Percentiles rank a stretch among this genome's conserved stretches.
Evolutionary conservation across 2,888 invertebrate species (phyloP).

Genomic region (Cephus spinipes): DNA sequence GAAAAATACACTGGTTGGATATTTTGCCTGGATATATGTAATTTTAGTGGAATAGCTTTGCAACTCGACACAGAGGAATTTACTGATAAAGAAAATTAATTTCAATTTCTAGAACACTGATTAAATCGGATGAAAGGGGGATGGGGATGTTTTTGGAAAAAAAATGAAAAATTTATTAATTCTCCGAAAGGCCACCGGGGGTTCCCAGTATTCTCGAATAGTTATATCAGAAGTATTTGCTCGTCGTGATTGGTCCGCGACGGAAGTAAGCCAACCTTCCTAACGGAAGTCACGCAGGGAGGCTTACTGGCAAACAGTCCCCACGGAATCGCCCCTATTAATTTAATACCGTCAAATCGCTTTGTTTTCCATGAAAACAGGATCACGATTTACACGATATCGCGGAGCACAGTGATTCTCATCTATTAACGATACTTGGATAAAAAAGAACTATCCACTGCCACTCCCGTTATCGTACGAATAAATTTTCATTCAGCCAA

Average conservation of each 20-base stretch:
- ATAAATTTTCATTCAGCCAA: not conserved
- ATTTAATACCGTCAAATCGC: conserved; percentile 48
- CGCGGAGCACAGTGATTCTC: not conserved
- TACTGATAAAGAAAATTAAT: not conserved
- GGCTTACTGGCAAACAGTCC: conserved; percentile 52
- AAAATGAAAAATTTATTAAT: not conserved
- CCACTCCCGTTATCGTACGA: not conserved
- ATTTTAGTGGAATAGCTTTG: not conserved
- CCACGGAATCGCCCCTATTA: conserved; percentile 40
- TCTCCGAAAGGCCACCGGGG: not conserved
- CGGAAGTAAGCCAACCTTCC: conserved; percentile 32
- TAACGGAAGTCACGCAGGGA: conserved; percentile 58
- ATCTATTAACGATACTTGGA: not conserved
- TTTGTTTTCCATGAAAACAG: conserved; percentile 38
- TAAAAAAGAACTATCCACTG: not conserved
- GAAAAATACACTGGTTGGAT: not conserved
- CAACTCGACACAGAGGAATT: not conserved
- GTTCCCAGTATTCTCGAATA: not conserved
- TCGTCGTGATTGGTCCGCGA: no score
- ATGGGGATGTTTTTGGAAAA: not conserved
- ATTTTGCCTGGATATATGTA: not conserved
- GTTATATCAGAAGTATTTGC: no score
- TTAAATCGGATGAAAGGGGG: not conserved
- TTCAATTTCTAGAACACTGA: not conserved
- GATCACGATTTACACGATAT: conserved; percentile 17